phyloP scores from a whole-genome alignment of 2,888 invertebrate species.

The Leuctra nigra region DNA sequence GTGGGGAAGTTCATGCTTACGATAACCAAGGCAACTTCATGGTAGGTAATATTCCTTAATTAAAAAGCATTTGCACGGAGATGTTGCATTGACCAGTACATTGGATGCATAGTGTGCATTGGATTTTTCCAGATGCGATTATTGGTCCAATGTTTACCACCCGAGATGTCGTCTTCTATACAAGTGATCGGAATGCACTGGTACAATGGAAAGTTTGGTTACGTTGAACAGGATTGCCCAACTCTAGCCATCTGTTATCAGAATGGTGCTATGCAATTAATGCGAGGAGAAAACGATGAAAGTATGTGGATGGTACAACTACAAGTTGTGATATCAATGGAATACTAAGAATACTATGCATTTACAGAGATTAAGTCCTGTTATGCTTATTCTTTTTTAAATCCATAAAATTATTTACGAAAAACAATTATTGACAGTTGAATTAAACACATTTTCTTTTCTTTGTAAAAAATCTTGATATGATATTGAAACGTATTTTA shows the following conservation, averaged over 20 bases:
- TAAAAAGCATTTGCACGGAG: too few species aligned
- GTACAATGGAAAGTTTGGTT: conserved; percentile 74
- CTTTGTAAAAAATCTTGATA: too few species aligned
- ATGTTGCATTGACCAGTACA: too few species aligned
- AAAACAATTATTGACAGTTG: too few species aligned
- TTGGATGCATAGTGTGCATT: too few species aligned
- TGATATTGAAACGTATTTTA: too few species aligned
- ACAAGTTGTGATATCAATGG: background rate
- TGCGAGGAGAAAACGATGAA: conserved; percentile 77
- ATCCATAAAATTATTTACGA: too few species aligned
- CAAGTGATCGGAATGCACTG: conserved; percentile 68
- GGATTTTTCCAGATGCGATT: conserved; percentile 68
- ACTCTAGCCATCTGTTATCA: conserved; percentile 82
- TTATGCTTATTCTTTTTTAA: too few species aligned
- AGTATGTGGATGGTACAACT: too few species aligned
- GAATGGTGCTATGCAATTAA: conserved; percentile 79
- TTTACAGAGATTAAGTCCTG: background rate
- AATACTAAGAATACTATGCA: background rate
- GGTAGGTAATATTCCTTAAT: too few species aligned
- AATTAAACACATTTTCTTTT: too few species aligned
- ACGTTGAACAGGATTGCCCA: conserved; percentile 60
- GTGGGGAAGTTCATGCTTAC: conserved; percentile 90
- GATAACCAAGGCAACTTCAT: conserved; percentile 78
- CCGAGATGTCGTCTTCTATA: background rate
- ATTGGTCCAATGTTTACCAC: conserved; percentile 50